Evolutionary conservation across 2,888 invertebrate genomes (phyloP).

Genomic region (Epicampocera succincta): DNA sequence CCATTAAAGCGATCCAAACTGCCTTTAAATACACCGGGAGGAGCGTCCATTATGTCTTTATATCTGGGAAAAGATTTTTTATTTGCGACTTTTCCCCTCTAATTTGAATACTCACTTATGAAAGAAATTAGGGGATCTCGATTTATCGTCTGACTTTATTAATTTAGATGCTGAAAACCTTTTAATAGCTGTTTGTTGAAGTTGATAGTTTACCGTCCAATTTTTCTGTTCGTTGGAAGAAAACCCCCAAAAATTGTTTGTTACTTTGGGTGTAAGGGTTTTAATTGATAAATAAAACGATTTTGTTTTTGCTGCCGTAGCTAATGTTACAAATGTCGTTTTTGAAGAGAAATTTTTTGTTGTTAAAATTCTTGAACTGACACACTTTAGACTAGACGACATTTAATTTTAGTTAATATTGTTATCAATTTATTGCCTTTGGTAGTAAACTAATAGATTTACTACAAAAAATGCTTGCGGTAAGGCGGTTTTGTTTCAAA

Average conservation of each 20-base stretch:
- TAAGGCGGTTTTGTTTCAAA: too few relatives aligned
- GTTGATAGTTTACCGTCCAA: not conserved
- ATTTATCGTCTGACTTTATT: constrained; percentile 12
- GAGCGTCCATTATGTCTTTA: constrained; percentile 74
- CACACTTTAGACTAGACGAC: constrained; percentile 61
- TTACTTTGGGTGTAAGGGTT: not conserved
- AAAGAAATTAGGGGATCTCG: constrained; percentile 37
- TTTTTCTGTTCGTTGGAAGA: constrained; percentile 18
- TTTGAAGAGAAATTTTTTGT: constrained; percentile 30
- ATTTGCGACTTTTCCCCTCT: not conserved
- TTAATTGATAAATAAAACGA: constrained; percentile 20
- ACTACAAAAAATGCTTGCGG: too few relatives aligned
- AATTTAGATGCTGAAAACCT: constrained; percentile 17
- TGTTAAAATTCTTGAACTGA: constrained; percentile 55
- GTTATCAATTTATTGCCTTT: not conserved
- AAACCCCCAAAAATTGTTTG: constrained; percentile 16
- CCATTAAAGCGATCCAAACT: constrained; percentile 87
- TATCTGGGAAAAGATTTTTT: constrained; percentile 38
- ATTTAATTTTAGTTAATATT: constrained; percentile 55
- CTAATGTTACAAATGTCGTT: not conserved
- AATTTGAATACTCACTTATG: constrained; percentile 56
- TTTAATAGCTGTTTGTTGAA: constrained; percentile 7
- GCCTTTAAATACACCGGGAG: constrained; percentile 82
- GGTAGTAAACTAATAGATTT: too few relatives aligned
- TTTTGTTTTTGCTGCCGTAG: constrained; percentile 2